Base-by-base conservation (phyloP, 1,140 invertebrate species). In the Cherax quadricarinatus region DNA sequence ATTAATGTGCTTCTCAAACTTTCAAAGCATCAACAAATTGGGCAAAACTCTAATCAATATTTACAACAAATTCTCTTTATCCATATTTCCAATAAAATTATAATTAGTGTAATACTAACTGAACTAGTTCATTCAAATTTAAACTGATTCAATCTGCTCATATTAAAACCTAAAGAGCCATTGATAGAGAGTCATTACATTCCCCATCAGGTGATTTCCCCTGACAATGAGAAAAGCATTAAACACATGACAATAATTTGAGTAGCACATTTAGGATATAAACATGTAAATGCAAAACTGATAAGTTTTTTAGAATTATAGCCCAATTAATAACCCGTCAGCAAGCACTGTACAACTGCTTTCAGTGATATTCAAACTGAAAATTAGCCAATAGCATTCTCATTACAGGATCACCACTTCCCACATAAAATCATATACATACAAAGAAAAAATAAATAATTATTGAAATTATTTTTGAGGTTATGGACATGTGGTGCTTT, bases 301-400 rank as follows among this genome's bases (percentile, higher is more conserved):
- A 86, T 83, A 14, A 53, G 81, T 49, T 86, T 86, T 41, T 51
- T 70, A 86, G 85, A 86, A 86, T 75, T 70, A 86, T n/a, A 86
- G 85, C 70, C 62, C 70, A 86, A 86, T 86, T 86, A 86, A 86
- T 75, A 49, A 70, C 85, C 85, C 85, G 75, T 75, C 49, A 83
- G 85, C 85, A 86, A 86, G 85, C 85, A 86, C 70, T 86, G 85
- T 86, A 86, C 85, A 86, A 86, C 62, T 86, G 85, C 66, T 86
- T 51, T 70, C 70, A 12, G n/a, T 18, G 62, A n/a, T 73, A 16
- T 70, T 86, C 41, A 86, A 75, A 73, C 48, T 51, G 70, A 86
- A 86, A 86, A 70, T 51, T 73, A 70, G 62, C 70, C 62, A 86
- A 75, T 73, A 86, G 85, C 85, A 86, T 86, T 86, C 85, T 86